Base-by-base conservation (phyloP, 2,113 vertebrate genomes). In the Pseudorasbora parva region DNA sequence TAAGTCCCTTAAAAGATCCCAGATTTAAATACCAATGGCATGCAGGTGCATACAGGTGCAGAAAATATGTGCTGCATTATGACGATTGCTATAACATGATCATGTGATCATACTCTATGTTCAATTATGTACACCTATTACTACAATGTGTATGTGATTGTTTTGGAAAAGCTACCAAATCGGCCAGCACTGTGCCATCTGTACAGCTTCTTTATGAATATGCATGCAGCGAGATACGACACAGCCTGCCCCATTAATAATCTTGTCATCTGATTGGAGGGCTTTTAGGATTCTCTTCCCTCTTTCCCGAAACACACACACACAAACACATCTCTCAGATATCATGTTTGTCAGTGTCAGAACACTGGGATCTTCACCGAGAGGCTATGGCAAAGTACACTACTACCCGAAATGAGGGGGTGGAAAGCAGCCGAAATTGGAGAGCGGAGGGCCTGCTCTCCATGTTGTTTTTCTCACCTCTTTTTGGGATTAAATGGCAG, bases 241-340 rank as follows among this genome's bases (percentile, higher is more conserved):
- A 94, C 95, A 95, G 95, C 93, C 94, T 89, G 90, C 91, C 94
- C 94, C 95, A 97, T 98, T 97, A 97, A 97, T 98, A 97, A 97
- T 96, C 95, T 96, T 97, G 97, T 97, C 97, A 97, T 96, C 95
- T 91, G 92, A 95, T 94, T 95, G 94, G 94, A 93, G 92, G 92
- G 92, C 92, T 95, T 94, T 94, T 94, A 95, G 75, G 84, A 79
- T 89, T 87, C 23, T 74, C 86, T 78, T 71, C 71, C 85, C 64
- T 84, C 83, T 75, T 45, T 11, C 25, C 10, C 62, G 30, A 69
- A 79, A 68, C 51, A 45, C 54, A 23, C 68, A 72, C 60, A 41
- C 72, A 49, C 72, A 56, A 21, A 69, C 30, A 72, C 43, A 47
- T 4, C 72, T 74, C 8, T 15, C 45, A 12, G 37, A 56, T 49